These are phyloP conservation scores for Sinohyriopsis cumingii DNA, from an alignment of 2,888 invertebrate species.

Conservation along the genomic window DNA sequence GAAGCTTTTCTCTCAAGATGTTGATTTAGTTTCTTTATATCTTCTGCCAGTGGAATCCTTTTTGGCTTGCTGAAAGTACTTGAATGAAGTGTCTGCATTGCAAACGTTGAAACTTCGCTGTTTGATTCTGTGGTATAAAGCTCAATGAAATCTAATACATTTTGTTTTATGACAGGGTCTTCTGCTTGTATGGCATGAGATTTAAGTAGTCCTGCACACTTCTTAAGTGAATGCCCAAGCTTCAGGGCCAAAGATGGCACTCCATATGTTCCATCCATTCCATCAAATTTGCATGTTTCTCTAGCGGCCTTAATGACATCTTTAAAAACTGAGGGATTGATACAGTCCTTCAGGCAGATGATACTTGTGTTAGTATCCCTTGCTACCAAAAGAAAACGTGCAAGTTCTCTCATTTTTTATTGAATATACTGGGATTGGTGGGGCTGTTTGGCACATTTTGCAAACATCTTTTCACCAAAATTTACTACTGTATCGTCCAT, in stretches of 20 bases:
- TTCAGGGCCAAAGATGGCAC: constrained; percentile 13
- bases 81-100: constrained; percentile 4
- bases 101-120: constrained; percentile 6
- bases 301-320: constrained; percentile 4
- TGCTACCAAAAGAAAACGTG: constrained; percentile 2
- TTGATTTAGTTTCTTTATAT: constrained; percentile 5
- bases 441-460: constrained; percentile 2
- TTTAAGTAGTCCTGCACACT: constrained; percentile 3
- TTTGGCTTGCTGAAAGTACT: constrained; percentile 8
- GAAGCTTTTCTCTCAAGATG: constrained; percentile 4
- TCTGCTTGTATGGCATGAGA: not conserved
- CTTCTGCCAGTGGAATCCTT: constrained; percentile 12
- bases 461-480: constrained; percentile 13
- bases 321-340: constrained; percentile 5
- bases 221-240: constrained; percentile 11
- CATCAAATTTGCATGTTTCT: constrained; percentile 5
- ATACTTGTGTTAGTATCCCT: constrained; percentile 5
- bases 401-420: constrained; percentile 17
- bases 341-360: constrained; percentile 10
- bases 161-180: not conserved
- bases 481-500: constrained; percentile 4
- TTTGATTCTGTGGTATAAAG: constrained; percentile 14
- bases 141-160: constrained; percentile 4
- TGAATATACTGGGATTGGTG: constrained; percentile 13
- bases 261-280: not conserved